phyloP scores from a whole-genome alignment of 92 coral and sea anemone genomes.

The Palythoa caribaeorum region DNA sequence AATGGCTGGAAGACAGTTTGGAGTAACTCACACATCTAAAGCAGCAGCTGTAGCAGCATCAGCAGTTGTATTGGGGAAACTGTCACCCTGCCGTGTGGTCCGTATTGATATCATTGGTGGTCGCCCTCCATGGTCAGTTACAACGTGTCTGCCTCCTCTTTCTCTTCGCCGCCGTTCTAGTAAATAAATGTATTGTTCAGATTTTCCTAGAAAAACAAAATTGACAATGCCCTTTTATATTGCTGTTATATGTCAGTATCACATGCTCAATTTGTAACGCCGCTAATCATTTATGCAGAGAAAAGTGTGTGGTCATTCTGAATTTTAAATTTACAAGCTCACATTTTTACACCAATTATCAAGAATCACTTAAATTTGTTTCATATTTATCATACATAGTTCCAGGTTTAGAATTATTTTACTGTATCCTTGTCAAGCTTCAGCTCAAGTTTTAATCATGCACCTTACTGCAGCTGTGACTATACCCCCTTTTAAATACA shows the following conservation, averaged over 20 bases:
- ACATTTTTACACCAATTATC: no score
- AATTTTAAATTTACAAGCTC: no score
- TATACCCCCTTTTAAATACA: background rate
- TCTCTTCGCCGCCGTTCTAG: conserved; percentile 23
- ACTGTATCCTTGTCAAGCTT: no score
- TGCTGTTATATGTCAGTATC: no score
- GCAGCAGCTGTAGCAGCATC: conserved; percentile 88
- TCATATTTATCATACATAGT: no score
- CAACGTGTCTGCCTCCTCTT: conserved; percentile 28
- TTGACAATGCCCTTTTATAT: background rate
- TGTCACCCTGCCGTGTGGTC: conserved; percentile 38
- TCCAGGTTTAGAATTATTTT: no score
- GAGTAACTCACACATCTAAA: conserved; percentile 78
- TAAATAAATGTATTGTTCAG: background rate
- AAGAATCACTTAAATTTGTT: no score
- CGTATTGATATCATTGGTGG: conserved; percentile 46
- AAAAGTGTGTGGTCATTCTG: no score
- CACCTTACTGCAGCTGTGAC: no score
- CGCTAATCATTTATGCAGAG: no score
- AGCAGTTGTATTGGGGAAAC: conserved; percentile 56
- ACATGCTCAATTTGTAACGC: no score
- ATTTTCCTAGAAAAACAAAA: background rate
- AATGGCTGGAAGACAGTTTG: background rate
- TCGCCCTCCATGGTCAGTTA: conserved; percentile 33
- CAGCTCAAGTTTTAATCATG: no score